Conservation (phyloP, 2,113 vertebrate genomes). For the Aleadryas rufinucha region DNA sequence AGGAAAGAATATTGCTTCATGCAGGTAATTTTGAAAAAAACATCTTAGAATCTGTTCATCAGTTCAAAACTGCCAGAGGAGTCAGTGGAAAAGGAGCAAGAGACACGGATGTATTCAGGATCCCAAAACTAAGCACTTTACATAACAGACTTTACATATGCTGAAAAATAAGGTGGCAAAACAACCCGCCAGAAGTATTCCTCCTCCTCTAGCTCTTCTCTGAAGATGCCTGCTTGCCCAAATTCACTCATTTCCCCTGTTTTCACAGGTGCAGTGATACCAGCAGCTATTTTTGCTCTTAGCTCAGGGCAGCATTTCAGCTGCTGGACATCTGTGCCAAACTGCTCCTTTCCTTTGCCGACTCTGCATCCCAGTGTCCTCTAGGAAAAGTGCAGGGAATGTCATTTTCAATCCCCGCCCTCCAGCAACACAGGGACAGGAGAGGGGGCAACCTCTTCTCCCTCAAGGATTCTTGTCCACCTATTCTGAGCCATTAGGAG, state of each 20-base stretch:
- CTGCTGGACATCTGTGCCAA: neutral
- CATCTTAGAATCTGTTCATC: neutral
- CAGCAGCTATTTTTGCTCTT: neutral
- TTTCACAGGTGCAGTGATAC: neutral
- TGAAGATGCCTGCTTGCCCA: neutral
- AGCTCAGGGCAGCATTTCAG: neutral
- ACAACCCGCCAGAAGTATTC: neutral
- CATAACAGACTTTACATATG: neutral
- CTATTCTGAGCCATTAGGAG: neutral
- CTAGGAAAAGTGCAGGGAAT: neutral
- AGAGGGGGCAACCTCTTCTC: neutral
- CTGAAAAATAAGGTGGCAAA: neutral
- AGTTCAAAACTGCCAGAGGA: neutral
- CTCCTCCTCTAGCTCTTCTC: neutral
- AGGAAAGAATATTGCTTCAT: neutral
- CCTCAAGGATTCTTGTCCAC: neutral
- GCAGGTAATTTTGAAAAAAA: neutral
- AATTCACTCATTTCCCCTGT: neutral
- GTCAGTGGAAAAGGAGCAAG: neutral
- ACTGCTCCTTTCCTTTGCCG: neutral
- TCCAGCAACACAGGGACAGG: neutral
- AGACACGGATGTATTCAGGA: neutral
- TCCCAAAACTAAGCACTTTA: neutral
- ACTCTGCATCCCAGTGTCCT: neutral
- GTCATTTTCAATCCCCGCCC: neutral